Conservation (phyloP, 2,113 vertebrate species). For the Nothobranchius kuhntae region DNA sequence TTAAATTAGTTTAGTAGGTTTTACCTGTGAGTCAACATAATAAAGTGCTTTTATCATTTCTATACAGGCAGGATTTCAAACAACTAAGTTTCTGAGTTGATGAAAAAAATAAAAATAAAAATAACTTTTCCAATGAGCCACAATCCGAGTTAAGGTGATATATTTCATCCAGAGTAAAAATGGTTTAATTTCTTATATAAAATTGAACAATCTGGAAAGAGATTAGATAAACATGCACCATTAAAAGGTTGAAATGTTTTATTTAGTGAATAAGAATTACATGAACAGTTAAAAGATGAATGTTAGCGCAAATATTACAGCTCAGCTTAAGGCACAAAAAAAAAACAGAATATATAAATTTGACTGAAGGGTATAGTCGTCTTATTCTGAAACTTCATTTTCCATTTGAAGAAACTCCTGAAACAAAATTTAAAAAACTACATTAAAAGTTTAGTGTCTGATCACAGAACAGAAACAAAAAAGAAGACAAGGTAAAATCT, state of each 20-base stretch:
- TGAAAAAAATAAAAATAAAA: too few species aligned
- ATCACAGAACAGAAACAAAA: neutral
- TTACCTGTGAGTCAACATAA: too few species aligned
- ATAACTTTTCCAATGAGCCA: too few species aligned
- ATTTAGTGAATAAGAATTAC: slow-evolving; percentile 11
- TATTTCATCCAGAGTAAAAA: too few species aligned
- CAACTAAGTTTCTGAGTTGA: too few species aligned
- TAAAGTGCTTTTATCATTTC: too few species aligned
- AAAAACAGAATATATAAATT: slow-evolving; percentile 17
- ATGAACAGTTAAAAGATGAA: slow-evolving; percentile 18
- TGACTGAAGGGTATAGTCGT: neutral
- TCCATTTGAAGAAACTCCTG: slow-evolving; percentile 65
- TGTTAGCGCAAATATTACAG: slow-evolving; percentile 44
- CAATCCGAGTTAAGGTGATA: too few species aligned
- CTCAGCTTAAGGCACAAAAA: slow-evolving; percentile 13
- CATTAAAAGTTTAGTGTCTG: neutral
- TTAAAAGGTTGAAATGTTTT: slow-evolving; percentile 2
- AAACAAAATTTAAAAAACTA: slow-evolving; percentile 22
- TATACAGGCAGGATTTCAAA: too few species aligned
- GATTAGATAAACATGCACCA: too few species aligned
- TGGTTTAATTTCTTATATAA: too few species aligned
- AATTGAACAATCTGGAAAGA: too few species aligned
- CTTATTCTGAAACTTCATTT: slow-evolving; percentile 40
- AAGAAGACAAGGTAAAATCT: neutral
- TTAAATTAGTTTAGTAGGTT: too few species aligned